Evolutionary conservation across 2,797 vertebrate species (phyloP), one percentile per base, ranked within the genome.

Genomic region (Phrynocephalus forsythii): DNA sequence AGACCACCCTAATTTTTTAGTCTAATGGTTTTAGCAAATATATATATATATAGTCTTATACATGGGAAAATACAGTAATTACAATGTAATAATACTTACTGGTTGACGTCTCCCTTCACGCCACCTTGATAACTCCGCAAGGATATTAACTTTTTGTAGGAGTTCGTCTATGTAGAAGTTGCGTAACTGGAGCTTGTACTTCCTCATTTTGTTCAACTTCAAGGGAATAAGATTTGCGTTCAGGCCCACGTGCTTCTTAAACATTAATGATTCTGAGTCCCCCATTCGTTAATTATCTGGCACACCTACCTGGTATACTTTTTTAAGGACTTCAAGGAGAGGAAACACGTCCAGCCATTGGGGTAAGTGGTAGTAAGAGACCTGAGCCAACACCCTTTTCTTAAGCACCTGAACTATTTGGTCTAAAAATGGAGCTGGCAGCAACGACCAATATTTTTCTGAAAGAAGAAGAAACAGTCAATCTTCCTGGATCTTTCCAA

Each of bases 361-460:
- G 68, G 69, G 30, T 0, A 0, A 3, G 0, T 4, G 0, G 2
- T 85, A 87, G 24, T 0, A 30, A 1, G 4, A 11, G 5, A 94
- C 56, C 20, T 69, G 38, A 26, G 76, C 18, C 26, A 84, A 3
- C 30, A 96, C 1, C 1, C 85, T 87, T 13, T 22, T 76, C 91
- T 92, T 95, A 82, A 95, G 88, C 92, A 95, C 90, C 73, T 95
- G 91, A 26, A 96, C 86, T 9, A 93, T 84, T 52, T 28, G 83
- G 26, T 28, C 82, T 28, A 96, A 91, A 30, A 63, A 24, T 0
- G 89, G 67, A 63, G 88, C 89, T 82, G 90, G 86, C 82, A 96
- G 78, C 68, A 90, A 90, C 28, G 86, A 79, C 95, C 95, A 96
- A 15, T 88, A 88, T 3, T 91, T 78, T 82, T 92, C 95, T 96